Evolutionary conservation across 2,888 invertebrate genomes (phyloP), one percentile per base, ranked within the genome.

Genomic region (Lasioglossum pauxillum): DNA sequence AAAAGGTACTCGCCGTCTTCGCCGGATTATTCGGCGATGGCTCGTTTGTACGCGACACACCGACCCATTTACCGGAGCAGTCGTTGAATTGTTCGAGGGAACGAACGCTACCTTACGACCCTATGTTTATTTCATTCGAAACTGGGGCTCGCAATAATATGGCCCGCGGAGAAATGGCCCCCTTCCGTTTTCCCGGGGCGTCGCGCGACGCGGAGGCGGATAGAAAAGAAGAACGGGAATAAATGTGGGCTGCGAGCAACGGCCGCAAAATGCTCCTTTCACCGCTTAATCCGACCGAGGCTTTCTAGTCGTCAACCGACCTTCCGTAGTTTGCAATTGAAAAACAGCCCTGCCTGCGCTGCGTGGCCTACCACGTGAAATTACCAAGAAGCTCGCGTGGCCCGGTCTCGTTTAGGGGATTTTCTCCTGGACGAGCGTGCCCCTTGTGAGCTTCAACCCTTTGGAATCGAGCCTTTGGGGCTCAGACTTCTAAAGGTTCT

Each of bases 41-140:
- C 64, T 35, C 75, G 49, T 72, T 67, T 46, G 27, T 74, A 49
- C 60, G 49, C 49, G 60, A 64, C 74, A 53, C 27, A n/a, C n/a
- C 41, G 46, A 35, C 31, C 73, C 60, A 82, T 84, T 84, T 86
- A 82, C 41, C 41, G 44, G 78, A 31, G 57, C 23, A 14, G 38
- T 7, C 46, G 44, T 38, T 69, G 69, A 73, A 79, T 85, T 76
- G 53, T 83, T 31, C 19, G 57, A 64, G 31, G 46, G 27, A 82
- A 49, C 60, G 41, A 46, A 41, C 46, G 60, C 60, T 76, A 80
- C 60, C 31, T 75, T 76, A 49, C 67, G 53, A 81, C 46, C 72
- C 64, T 44, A 78, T 84, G 80, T 84, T 76, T 78, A 84, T 81
- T 86, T 86, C 77, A 78, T 84, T 73, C 72, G 60, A 73, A 78